phyloP scores from a whole-genome alignment of 1,140 invertebrate genomes.

The Dysdera silvatica region DNA sequence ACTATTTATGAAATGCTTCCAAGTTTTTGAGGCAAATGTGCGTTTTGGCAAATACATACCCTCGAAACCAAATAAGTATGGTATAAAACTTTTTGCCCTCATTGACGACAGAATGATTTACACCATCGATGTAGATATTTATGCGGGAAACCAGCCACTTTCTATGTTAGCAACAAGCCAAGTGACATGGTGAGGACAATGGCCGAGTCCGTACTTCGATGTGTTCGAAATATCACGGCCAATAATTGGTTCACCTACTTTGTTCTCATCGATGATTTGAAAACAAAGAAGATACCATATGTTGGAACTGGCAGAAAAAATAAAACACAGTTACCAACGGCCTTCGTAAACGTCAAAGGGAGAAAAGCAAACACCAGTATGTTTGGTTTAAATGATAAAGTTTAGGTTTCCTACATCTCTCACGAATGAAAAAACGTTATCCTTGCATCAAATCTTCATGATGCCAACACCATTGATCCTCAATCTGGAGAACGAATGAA shows the following conservation, averaged over 20 bases:
- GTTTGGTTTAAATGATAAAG: slow-evolving; percentile 26
- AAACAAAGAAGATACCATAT: slow-evolving; percentile 25
- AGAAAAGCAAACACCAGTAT: slow-evolving; percentile 10
- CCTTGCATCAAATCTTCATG: slow-evolving; percentile 40
- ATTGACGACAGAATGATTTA: slow-evolving; percentile 27
- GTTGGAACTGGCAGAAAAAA: slow-evolving; percentile 32
- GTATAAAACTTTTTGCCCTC: slow-evolving; percentile 40
- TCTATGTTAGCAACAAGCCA: not conserved
- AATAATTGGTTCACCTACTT: slow-evolving; percentile 31
- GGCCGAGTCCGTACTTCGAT: not conserved
- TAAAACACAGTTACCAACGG: slow-evolving; percentile 27
- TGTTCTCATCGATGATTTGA: slow-evolving; percentile 11
- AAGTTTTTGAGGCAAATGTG: slow-evolving; percentile 46
- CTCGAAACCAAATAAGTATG: slow-evolving; percentile 47
- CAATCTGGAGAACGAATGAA: slow-evolving; percentile 34
- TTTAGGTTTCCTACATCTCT: slow-evolving; percentile 36
- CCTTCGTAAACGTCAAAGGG: not conserved
- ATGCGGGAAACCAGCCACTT: slow-evolving; percentile 27
- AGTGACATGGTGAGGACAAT: slow-evolving; percentile 15
- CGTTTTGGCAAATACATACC: slow-evolving; percentile 48
- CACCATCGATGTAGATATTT: slow-evolving; percentile 26
- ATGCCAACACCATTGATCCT: slow-evolving; percentile 22
- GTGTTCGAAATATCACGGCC: slow-evolving; percentile 24
- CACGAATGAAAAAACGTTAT: slow-evolving; percentile 39
- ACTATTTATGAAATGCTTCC: slow-evolving; percentile 46